These are phyloP conservation scores for Chrysoperla carnea DNA, from an alignment of 1,140 invertebrate genomes.

Conservation along the genomic window DNA sequence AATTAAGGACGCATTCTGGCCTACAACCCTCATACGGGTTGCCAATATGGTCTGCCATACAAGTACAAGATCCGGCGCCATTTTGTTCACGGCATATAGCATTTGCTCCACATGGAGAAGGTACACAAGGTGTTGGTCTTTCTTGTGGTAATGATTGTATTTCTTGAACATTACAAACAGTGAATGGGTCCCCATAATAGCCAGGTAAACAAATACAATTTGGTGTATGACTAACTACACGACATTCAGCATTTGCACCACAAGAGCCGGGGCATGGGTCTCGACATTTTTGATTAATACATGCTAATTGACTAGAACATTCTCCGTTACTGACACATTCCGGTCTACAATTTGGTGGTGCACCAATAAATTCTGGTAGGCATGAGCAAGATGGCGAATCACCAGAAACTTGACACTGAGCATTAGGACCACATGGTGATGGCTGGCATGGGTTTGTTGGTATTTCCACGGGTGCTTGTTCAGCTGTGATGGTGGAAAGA, in stretches of 20 bases:
- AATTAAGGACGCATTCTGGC: constrained; percentile 44
- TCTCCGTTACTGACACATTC: constrained; percentile 52
- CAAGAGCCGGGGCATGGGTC: constrained; percentile 47
- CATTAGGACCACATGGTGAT: constrained; percentile 61
- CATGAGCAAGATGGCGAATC: constrained; percentile 47
- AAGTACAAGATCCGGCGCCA: constrained; percentile 44
- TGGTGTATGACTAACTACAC: constrained; percentile 41
- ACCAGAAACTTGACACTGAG: constrained; percentile 43
- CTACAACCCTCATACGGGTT: constrained; percentile 59
- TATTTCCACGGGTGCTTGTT: constrained; percentile 9
- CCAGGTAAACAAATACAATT: constrained; percentile 38
- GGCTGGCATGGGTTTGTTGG: constrained; percentile 45
- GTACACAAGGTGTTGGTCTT: constrained; percentile 31
- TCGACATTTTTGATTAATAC: constrained; percentile 40
- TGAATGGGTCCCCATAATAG: constrained; percentile 41
- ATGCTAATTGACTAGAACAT: constrained; percentile 40
- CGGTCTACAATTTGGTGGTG: constrained; percentile 55
- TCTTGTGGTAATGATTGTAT: constrained; percentile 18
- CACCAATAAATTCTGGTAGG: constrained; percentile 46
- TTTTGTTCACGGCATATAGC: constrained; percentile 42
- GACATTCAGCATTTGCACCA: constrained; percentile 44
- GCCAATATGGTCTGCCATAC: constrained; percentile 44
- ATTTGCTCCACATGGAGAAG: constrained; percentile 50
- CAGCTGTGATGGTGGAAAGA: constrained; percentile 14
- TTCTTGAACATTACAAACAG: constrained; percentile 25